Evolutionary conservation across 2,888 invertebrate genomes (phyloP), one percentile per base, ranked within the genome.

Genomic region (Plagiodera versicolora): DNA sequence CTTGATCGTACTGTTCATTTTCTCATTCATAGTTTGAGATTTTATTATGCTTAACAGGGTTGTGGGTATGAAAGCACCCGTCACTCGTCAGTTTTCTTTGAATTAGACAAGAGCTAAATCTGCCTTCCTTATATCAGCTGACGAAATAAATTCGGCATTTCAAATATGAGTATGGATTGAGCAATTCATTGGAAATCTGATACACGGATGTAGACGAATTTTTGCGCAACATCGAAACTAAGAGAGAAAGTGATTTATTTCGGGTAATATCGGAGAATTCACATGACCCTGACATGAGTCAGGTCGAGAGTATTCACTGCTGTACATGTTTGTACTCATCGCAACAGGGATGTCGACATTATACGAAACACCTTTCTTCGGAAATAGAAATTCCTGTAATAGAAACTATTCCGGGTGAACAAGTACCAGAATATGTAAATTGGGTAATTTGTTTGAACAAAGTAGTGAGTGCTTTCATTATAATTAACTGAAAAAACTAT

Each of bases 371-470:
- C 47, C 53, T 56, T 61, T 52, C 60, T 20, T 47, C 39, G 46
- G 45, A 61, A 52, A 57, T 56, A 51, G 61, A 61, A 61, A 61
- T 52, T 61, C 35, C 28, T 19, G 45, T 50, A 61, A 18, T 61
- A 61, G 61, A 61, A 61, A 58, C 55, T 55, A 52, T 32, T 35
- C 18, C 18, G 19, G 30, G 19, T n/a, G n/a, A 51, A 19, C 39
- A 56, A 56, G 61, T 51, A 58, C 54, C 39, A 52, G 20, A 61
- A 61, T 58, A 61, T 61, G 61, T 61, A 45, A 61, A 61, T 60
- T 32, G 30, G 45, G 44, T 54, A 57, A 61, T 61, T 61, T 58
- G 54, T 58, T 57, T 14, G 14, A 39, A 39, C 58, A 32, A 47
- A 46, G 18, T 5, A 48, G 49, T 30, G 16, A 32, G 9, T 19